Base-by-base conservation (phyloP, 2,888 invertebrate species). In the Argynnis bischoffii region DNA sequence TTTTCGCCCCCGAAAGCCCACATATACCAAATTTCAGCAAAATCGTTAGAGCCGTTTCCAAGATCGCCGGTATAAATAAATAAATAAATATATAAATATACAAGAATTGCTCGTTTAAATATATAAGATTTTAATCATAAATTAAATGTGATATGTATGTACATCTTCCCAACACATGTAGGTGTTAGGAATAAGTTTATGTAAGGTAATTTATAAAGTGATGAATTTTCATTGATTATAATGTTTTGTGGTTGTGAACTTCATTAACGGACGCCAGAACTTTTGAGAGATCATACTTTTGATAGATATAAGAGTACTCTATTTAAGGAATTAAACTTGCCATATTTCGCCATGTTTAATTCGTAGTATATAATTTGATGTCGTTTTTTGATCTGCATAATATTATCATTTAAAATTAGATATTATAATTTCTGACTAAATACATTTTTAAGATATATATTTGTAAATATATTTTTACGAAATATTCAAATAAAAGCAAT, bases 341-440 rank as follows among this genome's bases (percentile, higher is more conserved):
- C 92, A 91, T 91, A 86, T 71, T 72, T 80, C 80, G 88, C 88
- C 87, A 90, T 90, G 90, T 89, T 90, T 90, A 87, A 89, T 89
- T 89, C 88, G 31, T 54, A 64, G 31, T 31, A 55, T 13, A 6
- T 41, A 26, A 21, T 48, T 26, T 41, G n/a, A 48, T 59, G 41
- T 59, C n/a, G 14, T 55, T 51, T 51, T 31, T 50, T 48, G 26
- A 60, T 31, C 14, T 26, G 21, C 14, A 18, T 8, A 47, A 8
- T 48, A 41, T 3, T 21, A 16, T 18, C 46, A 6, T 18, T 6
- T 21, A 21, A 6, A 56, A 18, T 41, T 21, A 26, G 0, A 4
- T 26, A 56, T 16, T 15, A 46, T 46, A 56, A 46, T 57, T 21
- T 6, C 4, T 46, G 21, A 57, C 46, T 46, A 15, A 46, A 11